Conservation (phyloP, 2,888 invertebrate species). For the Octodonta nipae region DNA sequence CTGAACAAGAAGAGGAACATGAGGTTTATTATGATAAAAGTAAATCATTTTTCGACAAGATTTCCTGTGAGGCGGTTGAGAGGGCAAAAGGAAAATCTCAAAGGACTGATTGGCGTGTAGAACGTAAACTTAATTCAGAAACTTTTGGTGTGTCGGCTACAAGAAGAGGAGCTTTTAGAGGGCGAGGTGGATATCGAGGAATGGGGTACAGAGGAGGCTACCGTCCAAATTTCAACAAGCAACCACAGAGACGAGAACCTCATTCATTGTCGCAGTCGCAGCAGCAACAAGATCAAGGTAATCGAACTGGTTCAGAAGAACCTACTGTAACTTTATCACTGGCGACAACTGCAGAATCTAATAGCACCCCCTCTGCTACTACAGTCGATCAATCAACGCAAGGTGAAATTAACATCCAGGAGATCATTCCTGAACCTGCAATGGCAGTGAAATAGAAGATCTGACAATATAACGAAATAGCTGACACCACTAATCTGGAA, state of each 20-base stretch:
- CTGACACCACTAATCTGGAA: no score
- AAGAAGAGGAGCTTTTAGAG: conserved; percentile 57
- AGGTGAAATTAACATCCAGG: no score
- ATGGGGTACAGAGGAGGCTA: conserved; percentile 39
- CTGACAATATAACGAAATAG: no score
- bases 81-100: conserved; percentile 72
- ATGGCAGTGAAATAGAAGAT: no score
- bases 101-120: conserved; percentile 89
- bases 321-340: no score
- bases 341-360: no score
- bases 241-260: conserved; percentile 17
- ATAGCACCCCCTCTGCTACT: no score
- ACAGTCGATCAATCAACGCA: no score
- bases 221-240: conserved; percentile 35
- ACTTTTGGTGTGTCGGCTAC: conserved; percentile 89
- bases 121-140: conserved; percentile 89
- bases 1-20: conserved; percentile 58
- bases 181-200: conserved; percentile 46
- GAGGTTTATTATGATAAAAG: conserved; percentile 77
- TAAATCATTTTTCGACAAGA: conserved; percentile 98
- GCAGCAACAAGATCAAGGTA: conserved; percentile 15
- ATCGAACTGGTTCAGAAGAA: no score
- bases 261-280: conserved; percentile 3
- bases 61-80: conserved; percentile 95
- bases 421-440: no score